Evolutionary conservation across 2,888 invertebrate genomes (phyloP).

Genomic region (Dolichopus griseipennis): DNA sequence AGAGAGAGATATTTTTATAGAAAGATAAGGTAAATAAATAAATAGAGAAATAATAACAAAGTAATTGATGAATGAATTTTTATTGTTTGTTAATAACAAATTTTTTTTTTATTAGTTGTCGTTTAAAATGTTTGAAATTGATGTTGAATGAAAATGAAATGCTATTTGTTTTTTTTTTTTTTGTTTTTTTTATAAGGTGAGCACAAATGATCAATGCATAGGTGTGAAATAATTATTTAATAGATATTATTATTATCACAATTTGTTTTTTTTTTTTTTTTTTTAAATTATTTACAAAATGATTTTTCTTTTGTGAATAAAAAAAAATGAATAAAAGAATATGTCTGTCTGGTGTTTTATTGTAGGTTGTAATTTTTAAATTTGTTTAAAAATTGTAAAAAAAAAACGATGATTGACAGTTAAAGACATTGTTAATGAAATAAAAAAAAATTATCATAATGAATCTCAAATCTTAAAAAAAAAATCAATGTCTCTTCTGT

Average conservation of each 20-base stretch:
- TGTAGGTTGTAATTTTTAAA: too few species aligned
- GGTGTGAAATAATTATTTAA: slow-evolving; percentile 2
- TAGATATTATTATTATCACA: background rate
- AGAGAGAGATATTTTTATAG: slow-evolving; percentile 21
- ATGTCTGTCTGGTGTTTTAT: too few species aligned
- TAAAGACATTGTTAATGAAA: too few species aligned
- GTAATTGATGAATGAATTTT: background rate
- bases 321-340: slow-evolving; percentile 18
- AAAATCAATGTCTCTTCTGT: too few species aligned
- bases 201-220: background rate
- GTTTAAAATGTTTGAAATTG: background rate
- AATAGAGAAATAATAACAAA: background rate
- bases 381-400: too few species aligned
- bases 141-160: background rate
- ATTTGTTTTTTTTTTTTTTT: too few species aligned
- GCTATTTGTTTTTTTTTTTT: background rate
- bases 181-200: background rate
- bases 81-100: slow-evolving; percentile 3
- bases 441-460: too few species aligned
- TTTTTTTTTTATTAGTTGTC: background rate
- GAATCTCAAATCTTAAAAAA: too few species aligned
- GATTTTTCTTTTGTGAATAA: background rate
- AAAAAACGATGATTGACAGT: too few species aligned
- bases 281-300: background rate
- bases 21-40: background rate